These are phyloP conservation scores for Mastomys coucha DNA, from an alignment of 2,113 vertebrate species.

Conservation along the genomic window DNA sequence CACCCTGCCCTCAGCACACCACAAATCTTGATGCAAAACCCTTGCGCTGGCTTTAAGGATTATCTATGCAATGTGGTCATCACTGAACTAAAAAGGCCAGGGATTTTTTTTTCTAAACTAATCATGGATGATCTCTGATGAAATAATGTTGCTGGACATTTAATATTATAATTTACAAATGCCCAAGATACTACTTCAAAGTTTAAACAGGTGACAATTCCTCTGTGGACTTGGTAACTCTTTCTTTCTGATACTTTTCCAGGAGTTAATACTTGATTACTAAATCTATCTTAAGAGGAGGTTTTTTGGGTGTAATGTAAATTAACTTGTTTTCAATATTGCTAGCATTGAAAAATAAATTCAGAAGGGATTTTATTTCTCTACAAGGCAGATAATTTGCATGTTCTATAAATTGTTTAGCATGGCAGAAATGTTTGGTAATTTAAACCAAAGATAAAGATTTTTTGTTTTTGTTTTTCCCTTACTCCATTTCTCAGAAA, in stretches of 20 bases:
- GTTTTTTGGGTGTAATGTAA: slow-evolving; percentile 11
- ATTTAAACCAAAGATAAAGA: slow-evolving; percentile 18
- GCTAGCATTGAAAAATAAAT: slow-evolving; percentile 58
- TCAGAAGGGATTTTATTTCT: slow-evolving; percentile 46
- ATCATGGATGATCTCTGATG: neutral
- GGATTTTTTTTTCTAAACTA: slow-evolving; percentile 27
- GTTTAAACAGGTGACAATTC: neutral
- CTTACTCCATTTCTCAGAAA: slow-evolving; percentile 42
- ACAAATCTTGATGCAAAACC: slow-evolving; percentile 43
- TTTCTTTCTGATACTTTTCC: slow-evolving; percentile 32
- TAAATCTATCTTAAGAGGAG: slow-evolving; percentile 5
- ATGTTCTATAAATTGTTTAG: slow-evolving; percentile 58
- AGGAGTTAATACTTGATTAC: slow-evolving; percentile 57
- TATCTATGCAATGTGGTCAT: slow-evolving; percentile 1
- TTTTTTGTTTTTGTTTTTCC: neutral
- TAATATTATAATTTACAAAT: slow-evolving; percentile 1
- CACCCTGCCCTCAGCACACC: neutral
- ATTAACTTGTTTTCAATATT: slow-evolving; percentile 61
- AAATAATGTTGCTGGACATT: slow-evolving; percentile 44
- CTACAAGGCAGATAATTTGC: slow-evolving; percentile 50
- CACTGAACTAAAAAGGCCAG: neutral
- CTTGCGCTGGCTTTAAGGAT: neutral
- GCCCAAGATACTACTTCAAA: slow-evolving; percentile 32
- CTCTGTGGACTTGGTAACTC: slow-evolving; percentile 33
- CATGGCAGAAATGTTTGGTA: neutral